Evolutionary conservation across 2,888 invertebrate genomes (phyloP).

Genomic region (Phaedon cochleariae): DNA sequence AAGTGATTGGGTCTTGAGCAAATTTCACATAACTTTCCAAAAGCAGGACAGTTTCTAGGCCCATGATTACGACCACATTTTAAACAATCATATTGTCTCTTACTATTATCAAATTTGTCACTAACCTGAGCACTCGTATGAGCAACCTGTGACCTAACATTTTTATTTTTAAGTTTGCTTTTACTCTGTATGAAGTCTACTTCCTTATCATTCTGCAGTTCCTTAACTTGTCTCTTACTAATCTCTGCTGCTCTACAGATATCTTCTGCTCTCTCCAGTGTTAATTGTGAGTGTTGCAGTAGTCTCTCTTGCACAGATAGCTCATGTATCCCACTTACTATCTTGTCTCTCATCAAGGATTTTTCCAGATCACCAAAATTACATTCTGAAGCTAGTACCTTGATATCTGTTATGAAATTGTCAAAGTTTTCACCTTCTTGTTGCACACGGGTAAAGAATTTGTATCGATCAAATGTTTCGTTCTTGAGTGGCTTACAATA

Average conservation of each 20-base stretch:
- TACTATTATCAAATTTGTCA: too few species aligned
- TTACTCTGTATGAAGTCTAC: too few species aligned
- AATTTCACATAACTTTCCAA: background rate
- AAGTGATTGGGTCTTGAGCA: conserved; percentile 4
- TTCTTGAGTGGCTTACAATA: background rate
- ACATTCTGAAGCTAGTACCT: too few species aligned
- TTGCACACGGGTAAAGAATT: background rate
- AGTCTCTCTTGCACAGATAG: background rate
- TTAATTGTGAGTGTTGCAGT: background rate
- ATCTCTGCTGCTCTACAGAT: conserved; percentile 1
- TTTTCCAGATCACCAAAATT: too few species aligned
- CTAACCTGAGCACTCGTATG: too few species aligned
- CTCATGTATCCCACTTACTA: background rate
- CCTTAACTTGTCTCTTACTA: background rate
- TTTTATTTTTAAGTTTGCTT: too few species aligned
- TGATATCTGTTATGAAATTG: too few species aligned
- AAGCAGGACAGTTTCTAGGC: conserved; percentile 1
- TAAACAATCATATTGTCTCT: background rate
- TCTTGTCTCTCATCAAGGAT: too few species aligned
- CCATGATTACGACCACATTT: conserved; percentile 4
- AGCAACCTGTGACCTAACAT: too few species aligned
- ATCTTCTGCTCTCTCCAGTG: background rate
- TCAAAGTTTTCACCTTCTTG: too few species aligned
- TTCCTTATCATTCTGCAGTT: conserved; percentile 2
- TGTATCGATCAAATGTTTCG: conserved; percentile 1